A percentile compares a stretch with the other conserved stretches of the same genome.
These are phyloP conservation scores for Oligia strigilis DNA, from an alignment of 2,888 invertebrate species.

Conservation along the genomic window DNA sequence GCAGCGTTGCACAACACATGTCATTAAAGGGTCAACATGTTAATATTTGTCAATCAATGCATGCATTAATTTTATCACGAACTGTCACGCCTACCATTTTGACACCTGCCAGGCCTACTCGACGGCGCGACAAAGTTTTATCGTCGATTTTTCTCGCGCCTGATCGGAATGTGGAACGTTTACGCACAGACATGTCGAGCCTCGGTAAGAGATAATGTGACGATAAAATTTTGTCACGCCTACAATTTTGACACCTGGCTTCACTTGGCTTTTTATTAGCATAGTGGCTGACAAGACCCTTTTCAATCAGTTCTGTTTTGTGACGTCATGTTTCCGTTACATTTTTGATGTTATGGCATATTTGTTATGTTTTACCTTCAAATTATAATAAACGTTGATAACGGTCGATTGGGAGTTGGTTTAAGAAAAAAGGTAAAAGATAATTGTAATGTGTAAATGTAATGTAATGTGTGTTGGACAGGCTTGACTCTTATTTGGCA, in stretches of 20 bases:
- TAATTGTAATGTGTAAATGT: not conserved
- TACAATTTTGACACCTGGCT: constrained; percentile 53
- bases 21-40: constrained; percentile 68
- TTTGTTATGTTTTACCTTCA: not conserved
- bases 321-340: constrained; percentile 41
- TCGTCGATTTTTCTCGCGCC: not conserved
- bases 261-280: constrained; percentile 48
- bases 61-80: constrained; percentile 54
- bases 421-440: no score
- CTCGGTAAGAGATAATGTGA: not conserved
- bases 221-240: constrained; percentile 37
- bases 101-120: constrained; percentile 33
- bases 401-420: no score
- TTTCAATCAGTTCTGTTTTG: constrained; percentile 13
- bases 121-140: not conserved
- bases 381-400: no score
- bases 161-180: not conserved
- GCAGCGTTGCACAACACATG: constrained; percentile 50
- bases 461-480: not conserved
- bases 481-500: not conserved
- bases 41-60: constrained; percentile 75
- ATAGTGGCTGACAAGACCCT: constrained; percentile 18
- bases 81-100: constrained; percentile 47
- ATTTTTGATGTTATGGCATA: not conserved
- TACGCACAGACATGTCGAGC: not conserved